phyloP scores from a whole-genome alignment of 2,113 vertebrate species.

The Ceyx margarethae region DNA sequence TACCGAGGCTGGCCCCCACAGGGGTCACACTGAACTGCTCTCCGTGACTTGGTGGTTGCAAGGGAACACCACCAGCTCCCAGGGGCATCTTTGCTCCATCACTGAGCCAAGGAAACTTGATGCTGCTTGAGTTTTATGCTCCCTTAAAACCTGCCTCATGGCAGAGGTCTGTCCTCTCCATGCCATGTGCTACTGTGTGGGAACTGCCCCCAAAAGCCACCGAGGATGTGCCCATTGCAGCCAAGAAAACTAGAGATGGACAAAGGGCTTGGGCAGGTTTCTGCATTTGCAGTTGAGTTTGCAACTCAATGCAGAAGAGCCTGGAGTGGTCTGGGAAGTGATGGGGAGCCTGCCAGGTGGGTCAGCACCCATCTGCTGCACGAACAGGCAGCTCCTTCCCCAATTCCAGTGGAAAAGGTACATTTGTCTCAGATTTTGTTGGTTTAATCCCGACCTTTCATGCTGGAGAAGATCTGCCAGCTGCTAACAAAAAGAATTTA shows the following conservation, averaged over 20 bases:
- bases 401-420: background rate
- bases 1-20: background rate
- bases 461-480: constrained; percentile 24
- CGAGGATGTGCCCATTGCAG: rapidly evolving
- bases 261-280: background rate
- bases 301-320: background rate
- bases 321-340: background rate
- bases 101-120: rapidly evolving
- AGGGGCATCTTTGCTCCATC: background rate
- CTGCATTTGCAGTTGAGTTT: background rate
- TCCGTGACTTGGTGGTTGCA: background rate
- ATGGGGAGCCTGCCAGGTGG: background rate
- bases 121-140: background rate
- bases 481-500: constrained; percentile 33
- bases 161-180: background rate
- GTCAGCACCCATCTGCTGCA: background rate
- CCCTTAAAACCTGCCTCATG: background rate
- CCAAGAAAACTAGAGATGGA: background rate
- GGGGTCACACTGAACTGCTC: background rate
- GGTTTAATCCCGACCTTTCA: constrained; percentile 24
- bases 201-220: background rate
- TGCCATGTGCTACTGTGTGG: rapidly evolving
- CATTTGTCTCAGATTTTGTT: background rate
- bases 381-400: background rate
- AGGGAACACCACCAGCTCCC: background rate